Conservation (phyloP, 2,113 vertebrate genomes). For the Eclectus roratus region DNA sequence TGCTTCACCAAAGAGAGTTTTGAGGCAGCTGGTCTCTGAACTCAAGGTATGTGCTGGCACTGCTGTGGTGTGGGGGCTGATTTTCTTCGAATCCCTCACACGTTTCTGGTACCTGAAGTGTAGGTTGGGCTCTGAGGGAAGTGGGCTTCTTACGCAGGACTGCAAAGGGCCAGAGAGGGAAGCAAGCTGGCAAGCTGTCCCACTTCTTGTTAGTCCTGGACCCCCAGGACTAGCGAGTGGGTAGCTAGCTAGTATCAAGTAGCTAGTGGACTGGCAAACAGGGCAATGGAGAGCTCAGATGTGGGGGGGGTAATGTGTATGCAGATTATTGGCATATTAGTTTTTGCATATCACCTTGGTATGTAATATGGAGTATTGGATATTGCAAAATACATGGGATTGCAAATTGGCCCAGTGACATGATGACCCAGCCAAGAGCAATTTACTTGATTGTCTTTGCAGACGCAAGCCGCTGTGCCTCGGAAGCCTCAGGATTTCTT, state of each 20-base stretch:
- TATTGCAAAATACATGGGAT: not conserved
- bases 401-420: not conserved
- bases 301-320: not conserved
- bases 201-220: not conserved
- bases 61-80: not conserved
- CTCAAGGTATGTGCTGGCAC: not conserved
- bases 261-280: not conserved
- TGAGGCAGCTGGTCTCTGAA: not conserved
- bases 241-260: not conserved
- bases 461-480: not conserved
- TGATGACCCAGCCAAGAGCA: not conserved
- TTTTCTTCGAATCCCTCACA: not conserved
- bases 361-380: not conserved
- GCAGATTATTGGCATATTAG: not conserved
- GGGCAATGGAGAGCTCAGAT: not conserved
- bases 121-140: not conserved
- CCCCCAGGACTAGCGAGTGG: not conserved
- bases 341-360: not conserved
- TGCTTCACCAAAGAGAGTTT: not conserved
- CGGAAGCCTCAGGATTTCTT: not conserved
- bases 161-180: not conserved
- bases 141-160: not conserved
- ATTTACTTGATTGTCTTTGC: not conserved
- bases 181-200: not conserved
- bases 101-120: not conserved